Percentiles rank a stretch among this genome's conserved stretches.
These are phyloP conservation scores for Strigamia crassipes DNA, from an alignment of 2,888 invertebrate genomes.

Conservation along the genomic window DNA sequence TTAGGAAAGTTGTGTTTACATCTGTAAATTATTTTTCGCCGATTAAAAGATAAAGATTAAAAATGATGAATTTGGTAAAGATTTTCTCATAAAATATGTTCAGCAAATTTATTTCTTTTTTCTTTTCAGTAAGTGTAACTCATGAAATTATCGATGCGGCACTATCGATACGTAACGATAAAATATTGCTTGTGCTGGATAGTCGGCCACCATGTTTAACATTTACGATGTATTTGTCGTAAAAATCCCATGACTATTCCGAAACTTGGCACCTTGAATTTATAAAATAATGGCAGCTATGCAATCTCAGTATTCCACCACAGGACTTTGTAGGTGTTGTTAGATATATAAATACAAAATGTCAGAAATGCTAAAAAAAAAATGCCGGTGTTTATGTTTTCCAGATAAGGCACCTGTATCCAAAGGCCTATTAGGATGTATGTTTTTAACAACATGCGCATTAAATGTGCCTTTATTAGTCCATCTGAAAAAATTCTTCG, in stretches of 20 bases:
- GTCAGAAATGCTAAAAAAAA: no score
- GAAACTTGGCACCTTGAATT: background rate
- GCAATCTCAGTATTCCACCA: background rate
- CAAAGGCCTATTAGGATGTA: conserved; percentile 61
- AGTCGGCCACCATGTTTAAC: background rate
- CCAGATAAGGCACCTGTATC: conserved; percentile 62
- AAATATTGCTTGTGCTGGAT: background rate
- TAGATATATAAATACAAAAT: no score
- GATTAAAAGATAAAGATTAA: no score
- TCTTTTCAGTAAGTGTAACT: no score
- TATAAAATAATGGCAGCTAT: background rate
- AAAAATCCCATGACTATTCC: background rate
- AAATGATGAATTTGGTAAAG: no score
- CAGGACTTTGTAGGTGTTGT: background rate
- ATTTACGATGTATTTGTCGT: background rate
- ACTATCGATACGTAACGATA: background rate
- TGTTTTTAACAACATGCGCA: conserved; percentile 61
- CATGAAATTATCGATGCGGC: background rate
- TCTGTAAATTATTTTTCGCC: no score
- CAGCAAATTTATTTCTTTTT: no score
- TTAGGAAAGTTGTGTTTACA: no score
- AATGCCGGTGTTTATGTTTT: conserved; percentile 45
- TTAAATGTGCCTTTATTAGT: conserved; percentile 61
- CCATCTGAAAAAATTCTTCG: conserved; percentile 59
- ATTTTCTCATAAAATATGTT: no score